Conservation (phyloP, 2,888 invertebrate genomes). For the Amiota mariae region DNA sequence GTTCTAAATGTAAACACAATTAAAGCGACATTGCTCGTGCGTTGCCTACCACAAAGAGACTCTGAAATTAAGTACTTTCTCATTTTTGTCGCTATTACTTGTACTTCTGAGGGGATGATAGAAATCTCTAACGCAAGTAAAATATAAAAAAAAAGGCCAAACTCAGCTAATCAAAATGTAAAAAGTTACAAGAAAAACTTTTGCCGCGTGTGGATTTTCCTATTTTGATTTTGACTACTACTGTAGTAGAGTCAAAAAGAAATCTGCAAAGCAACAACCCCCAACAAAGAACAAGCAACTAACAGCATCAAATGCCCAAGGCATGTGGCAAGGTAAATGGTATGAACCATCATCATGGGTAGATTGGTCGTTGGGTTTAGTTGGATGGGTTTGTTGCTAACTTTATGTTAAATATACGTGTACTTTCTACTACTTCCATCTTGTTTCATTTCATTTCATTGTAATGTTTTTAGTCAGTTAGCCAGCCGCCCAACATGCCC, state of each 20-base stretch:
- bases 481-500: constrained; percentile 25
- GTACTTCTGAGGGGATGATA: constrained; percentile 38
- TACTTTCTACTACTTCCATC: too few species aligned
- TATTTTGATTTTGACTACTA: constrained; percentile 29
- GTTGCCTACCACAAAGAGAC: constrained; percentile 63
- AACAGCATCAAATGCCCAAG: background rate
- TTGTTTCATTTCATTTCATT: too few species aligned
- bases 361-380: background rate
- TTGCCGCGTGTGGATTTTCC: constrained; percentile 30
- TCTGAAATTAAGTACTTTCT: constrained; percentile 45
- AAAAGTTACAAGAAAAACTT: constrained; percentile 44
- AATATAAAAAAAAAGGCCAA: constrained; percentile 36
- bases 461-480: background rate
- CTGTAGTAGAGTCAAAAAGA: background rate
- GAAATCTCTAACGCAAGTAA: constrained; percentile 51
- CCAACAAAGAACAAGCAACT: constrained; percentile 11
- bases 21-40: constrained; percentile 38
- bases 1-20: constrained; percentile 41
- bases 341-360: background rate
- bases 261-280: constrained; percentile 33
- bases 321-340: background rate
- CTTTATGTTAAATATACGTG: too few species aligned
- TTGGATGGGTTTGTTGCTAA: constrained; percentile 2
- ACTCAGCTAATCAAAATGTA: constrained; percentile 58
- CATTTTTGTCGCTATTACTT: background rate